Evolutionary conservation across 2,888 invertebrate genomes (phyloP), one percentile per base, ranked within the genome.

Genomic region (Cheilosia scutellata): DNA sequence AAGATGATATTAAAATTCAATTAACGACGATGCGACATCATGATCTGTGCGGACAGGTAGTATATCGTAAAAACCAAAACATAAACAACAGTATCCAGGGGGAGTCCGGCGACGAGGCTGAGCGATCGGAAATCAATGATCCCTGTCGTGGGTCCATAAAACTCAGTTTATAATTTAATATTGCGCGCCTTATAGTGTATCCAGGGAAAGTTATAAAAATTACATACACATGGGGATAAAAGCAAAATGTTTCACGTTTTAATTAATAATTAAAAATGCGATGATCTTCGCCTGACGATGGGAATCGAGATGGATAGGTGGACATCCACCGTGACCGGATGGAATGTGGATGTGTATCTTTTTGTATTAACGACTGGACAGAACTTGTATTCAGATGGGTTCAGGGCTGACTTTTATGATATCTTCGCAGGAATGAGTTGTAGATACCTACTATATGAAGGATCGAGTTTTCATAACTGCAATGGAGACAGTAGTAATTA

Each of bases 1-100:
- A 71, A 60, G 77, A 29, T 71, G 51, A 82, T 77, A 77, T 77
- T 77, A 82, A 82, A 82, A 82, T 76, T 76, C 70, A 82, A 82
- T 77, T 77, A 72, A 77, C 65, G 71, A 4, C 42, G 13, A 37
- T 71, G 76, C 65, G 77, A 77, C 77, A 77, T 82, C 71, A 29
- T 63, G 66, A 66, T 71, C 66, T 37, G 42, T 55, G 63, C 51
- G 63, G 74, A 70, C 53, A 83, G 83, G 55, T 75, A 68, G 68
- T 63, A n/a, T 63, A n/a, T 74, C 60, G 62, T 72, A 72, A 83
- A 77, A 62, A 4, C 33, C 47, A 53, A 74, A 76, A 77, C 51
- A 53, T 37, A 57, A 51, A 60, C 82, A 42, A 55, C 44, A 77
- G 49, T 66, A 49, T 47, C 66, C 66, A 55, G 62, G 20, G 65